Base-by-base conservation (phyloP, 64 coral and sea anemone genomes). In the Montipora capricornis region DNA sequence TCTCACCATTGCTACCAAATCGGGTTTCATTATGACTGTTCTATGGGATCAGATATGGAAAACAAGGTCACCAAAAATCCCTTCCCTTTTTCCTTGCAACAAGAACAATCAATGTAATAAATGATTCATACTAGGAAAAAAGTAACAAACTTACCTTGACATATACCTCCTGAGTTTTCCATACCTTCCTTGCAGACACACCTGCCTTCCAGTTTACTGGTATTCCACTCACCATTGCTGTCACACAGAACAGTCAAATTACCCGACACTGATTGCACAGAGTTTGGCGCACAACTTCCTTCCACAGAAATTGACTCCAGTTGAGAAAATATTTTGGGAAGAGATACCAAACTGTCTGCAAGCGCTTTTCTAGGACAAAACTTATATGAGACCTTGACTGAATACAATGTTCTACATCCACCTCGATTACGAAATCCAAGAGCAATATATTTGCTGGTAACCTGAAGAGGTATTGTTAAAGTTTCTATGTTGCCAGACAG, bases 141-240 rank as follows among this genome's bases (percentile, higher is more conserved):
- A 45, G 44, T 5, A 70, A 55, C 6, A 4, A 4, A 55, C 52
- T 0, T 5, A 82, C 80, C 80, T 64, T 16, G 11, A 13, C 80
- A 82, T 82, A 6, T 44, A 1, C 80, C 80, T 4, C 8, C 80
- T 8, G 3, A 16, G 57, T 82, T 82, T 5, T 82, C 50, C 80
- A 82, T 82, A 0, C 29, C 55, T 6, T 62, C 20, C 9, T 37
- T 62, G 15, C 80, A 82, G 0, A 82, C 6, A 15, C 80, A 82
- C 6, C 4, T 64, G 29, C 80, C 58, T 17, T 46, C 14, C 26
- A 82, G 80, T 62, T 11, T 13, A 16, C 0, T 82, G 24, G 1
- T 82, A 29, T 82, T 82, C 80, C 80, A 82, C 4, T 45, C 80
- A 4, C 80, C 80, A 44, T 55, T 62, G 15, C 52, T 61, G 0